Percentiles rank a stretch among this genome's conserved stretches.
These are phyloP conservation scores for Podotricha telesiphe DNA, from an alignment of 2,888 invertebrate species.

Conservation along the genomic window DNA sequence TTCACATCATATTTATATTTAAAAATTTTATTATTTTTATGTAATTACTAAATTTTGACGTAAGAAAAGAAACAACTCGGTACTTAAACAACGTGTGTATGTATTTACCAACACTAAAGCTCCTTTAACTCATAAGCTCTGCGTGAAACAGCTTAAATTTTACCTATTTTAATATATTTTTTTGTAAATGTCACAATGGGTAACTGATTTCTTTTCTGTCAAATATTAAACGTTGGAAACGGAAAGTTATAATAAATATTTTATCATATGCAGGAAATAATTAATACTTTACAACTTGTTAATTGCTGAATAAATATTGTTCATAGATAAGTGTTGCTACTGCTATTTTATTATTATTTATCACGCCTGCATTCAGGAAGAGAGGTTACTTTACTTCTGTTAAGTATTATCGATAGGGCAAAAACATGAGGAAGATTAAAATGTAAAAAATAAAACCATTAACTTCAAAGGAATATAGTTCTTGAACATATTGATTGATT, in stretches of 20 bases:
- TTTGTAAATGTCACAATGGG: background rate
- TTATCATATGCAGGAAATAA: background rate
- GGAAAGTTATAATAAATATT: background rate
- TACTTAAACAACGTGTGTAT: background rate
- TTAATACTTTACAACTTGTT: background rate
- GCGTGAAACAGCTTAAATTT: too few species aligned
- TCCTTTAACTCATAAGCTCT: too few species aligned
- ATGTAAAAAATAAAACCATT: slow-evolving; percentile 21
- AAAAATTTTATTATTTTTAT: too few species aligned
- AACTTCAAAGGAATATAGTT: background rate
- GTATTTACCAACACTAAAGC: too few species aligned
- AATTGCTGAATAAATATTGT: slow-evolving; percentile 27
- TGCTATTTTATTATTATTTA: slow-evolving; percentile 25
- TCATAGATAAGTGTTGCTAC: slow-evolving; percentile 21
- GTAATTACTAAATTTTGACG: background rate
- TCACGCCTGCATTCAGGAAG: slow-evolving; percentile 14
- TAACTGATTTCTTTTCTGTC: background rate
- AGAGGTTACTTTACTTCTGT: slow-evolving; percentile 15
- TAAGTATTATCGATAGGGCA: slow-evolving; percentile 31
- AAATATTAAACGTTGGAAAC: background rate
- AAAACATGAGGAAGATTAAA: slow-evolving; percentile 25
- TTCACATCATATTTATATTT: background rate
- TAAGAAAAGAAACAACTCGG: background rate
- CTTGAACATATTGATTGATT: slow-evolving; percentile 2
- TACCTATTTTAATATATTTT: too few species aligned